A percentile compares a stretch with the other conserved stretches of the same genome.
Conservation (phyloP, 2,113 vertebrate species). For the Falcunculus frontatus region DNA sequence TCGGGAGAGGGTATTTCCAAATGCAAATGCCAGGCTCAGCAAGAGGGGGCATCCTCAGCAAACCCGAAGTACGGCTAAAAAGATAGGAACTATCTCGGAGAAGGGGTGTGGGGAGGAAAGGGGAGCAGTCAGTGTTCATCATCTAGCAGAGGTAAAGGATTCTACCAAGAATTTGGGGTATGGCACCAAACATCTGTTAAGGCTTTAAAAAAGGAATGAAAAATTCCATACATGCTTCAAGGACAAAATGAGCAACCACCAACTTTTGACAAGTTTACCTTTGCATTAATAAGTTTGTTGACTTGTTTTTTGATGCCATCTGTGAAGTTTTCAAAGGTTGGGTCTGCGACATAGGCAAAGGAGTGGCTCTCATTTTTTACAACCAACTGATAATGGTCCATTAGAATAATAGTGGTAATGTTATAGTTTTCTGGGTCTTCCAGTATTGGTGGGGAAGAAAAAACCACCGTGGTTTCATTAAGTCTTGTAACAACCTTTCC, state of each 20-base stretch:
- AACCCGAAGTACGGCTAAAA: neutral
- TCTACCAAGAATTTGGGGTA: neutral
- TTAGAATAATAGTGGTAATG: slow-evolving; percentile 75
- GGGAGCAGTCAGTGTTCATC: neutral
- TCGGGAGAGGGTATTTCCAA: neutral
- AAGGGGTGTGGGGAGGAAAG: neutral
- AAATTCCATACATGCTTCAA: neutral
- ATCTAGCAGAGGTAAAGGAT: neutral
- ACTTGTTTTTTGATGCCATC: slow-evolving; percentile 79
- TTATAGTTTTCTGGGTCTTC: slow-evolving; percentile 71
- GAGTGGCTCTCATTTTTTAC: slow-evolving; percentile 69
- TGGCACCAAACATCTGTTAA: neutral
- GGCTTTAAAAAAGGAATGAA: neutral
- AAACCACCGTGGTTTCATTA: slow-evolving; percentile 81
- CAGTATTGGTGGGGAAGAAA: slow-evolving; percentile 79
- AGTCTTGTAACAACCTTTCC: slow-evolving; percentile 47
- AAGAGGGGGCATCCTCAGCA: neutral
- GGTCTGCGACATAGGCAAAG: slow-evolving; percentile 84
- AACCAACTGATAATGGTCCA: slow-evolving; percentile 78
- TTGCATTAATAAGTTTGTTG: slow-evolving; percentile 82
- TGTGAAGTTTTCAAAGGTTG: slow-evolving; percentile 82
- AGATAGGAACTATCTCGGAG: neutral
- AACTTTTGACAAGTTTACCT: slow-evolving; percentile 55
- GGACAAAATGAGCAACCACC: neutral
- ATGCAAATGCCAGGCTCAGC: neutral